Percentiles rank a stretch among this genome's conserved stretches.
Evolutionary conservation across 1,140 invertebrate genomes (phyloP).

Genomic region (Patella vulgata): DNA sequence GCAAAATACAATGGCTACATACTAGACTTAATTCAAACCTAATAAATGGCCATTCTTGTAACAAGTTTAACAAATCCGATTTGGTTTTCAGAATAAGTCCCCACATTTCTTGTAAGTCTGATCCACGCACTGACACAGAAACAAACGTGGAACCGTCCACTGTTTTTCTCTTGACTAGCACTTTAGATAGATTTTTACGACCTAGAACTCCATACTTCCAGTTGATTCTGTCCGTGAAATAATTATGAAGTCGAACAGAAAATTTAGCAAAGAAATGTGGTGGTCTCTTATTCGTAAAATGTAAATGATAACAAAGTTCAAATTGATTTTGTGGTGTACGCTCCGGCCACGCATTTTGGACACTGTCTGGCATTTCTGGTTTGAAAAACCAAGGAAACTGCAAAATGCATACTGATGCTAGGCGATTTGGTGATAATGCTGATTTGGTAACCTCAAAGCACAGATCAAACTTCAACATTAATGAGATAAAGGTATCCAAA

Average conservation of each 20-base stretch:
- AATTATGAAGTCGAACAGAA: conserved; percentile 50
- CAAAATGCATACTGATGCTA: conserved; percentile 41
- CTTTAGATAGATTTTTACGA: conserved; percentile 38
- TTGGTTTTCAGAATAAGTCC: conserved; percentile 43
- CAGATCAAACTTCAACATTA: conserved; percentile 60
- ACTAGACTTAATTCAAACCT: conserved; percentile 43
- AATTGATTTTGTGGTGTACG: conserved; percentile 43
- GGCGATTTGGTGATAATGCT: conserved; percentile 28
- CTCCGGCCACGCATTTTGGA: conserved; percentile 43
- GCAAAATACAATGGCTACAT: conserved; percentile 54
- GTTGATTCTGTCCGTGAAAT: conserved; percentile 42
- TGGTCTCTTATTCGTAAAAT: conserved; percentile 48
- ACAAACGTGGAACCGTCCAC: conserved; percentile 31
- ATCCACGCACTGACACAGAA: conserved; percentile 46
- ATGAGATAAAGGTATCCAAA: conserved; percentile 48
- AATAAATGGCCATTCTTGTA: conserved; percentile 58
- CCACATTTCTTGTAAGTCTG: conserved; percentile 58
- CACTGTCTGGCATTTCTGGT: conserved; percentile 33
- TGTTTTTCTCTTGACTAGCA: conserved; percentile 44
- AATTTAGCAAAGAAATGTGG: conserved; percentile 62
- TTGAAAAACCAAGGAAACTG: conserved; percentile 61
- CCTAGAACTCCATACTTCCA: conserved; percentile 58
- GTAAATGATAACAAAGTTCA: conserved; percentile 44
- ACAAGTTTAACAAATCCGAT: conserved; percentile 39
- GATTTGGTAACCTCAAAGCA: conserved; percentile 54